Evolutionary conservation across 2,797 vertebrate species (phyloP).

Genomic region (Sebastes itinus): DNA sequence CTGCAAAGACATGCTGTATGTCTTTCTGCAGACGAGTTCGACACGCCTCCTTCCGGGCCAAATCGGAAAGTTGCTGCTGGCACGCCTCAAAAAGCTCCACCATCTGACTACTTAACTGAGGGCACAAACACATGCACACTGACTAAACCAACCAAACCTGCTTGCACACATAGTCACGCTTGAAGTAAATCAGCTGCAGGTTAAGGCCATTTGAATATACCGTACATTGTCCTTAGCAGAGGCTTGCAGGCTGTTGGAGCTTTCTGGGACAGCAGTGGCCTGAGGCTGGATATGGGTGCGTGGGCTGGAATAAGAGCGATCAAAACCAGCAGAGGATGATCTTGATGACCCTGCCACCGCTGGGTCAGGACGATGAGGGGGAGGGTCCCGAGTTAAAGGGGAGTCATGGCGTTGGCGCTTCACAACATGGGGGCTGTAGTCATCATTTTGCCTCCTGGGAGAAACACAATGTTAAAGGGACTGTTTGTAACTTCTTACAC

Average conservation of each 20-base stretch:
- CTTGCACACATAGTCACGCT: background rate
- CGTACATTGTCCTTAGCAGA: constrained; percentile 87
- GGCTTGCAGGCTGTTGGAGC: constrained; percentile 57
- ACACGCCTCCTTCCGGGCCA: constrained; percentile 90
- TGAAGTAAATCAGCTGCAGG: background rate
- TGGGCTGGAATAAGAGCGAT: constrained; percentile 5
- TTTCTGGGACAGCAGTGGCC: constrained; percentile 54
- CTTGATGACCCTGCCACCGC: constrained; percentile 76
- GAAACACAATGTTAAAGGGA: background rate
- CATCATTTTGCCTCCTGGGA: constrained; percentile 85
- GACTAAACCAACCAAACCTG: background rate
- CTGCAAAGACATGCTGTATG: constrained; percentile 87
- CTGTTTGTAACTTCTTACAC: too few species aligned
- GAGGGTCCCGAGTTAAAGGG: background rate
- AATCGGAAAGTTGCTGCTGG: constrained; percentile 88
- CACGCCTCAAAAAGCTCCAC: constrained; percentile 89
- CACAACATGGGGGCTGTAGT: constrained; percentile 64
- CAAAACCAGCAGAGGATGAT: constrained; percentile 23
- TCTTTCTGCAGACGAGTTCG: constrained; percentile 88
- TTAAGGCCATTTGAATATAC: background rate
- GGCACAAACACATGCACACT: constrained; percentile 30
- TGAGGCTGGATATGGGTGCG: constrained; percentile 40
- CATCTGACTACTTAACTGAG: constrained; percentile 92
- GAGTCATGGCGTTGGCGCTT: constrained; percentile 86
- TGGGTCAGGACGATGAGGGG: constrained; percentile 55